These are phyloP conservation scores for Gadus macrocephalus DNA, from an alignment of 2,113 vertebrate species.

Conservation along the genomic window DNA sequence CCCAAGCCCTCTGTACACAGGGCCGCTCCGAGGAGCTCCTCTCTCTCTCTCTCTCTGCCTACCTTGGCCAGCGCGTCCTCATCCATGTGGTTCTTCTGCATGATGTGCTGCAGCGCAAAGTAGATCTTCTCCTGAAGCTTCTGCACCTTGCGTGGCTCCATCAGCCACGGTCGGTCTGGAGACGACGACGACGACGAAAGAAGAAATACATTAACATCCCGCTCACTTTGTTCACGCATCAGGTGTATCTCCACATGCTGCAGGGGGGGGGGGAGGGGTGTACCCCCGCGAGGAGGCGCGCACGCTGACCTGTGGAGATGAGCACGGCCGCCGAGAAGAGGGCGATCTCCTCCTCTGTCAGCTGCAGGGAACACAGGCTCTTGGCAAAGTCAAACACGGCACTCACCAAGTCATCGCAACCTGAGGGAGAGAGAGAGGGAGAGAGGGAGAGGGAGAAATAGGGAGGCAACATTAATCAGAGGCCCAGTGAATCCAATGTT, in stretches of 20 bases:
- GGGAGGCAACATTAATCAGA: no score
- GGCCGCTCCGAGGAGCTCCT: no score
- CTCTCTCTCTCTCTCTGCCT: conserved; percentile 29
- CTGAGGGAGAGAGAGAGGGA: conserved; percentile 53
- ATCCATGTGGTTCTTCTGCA: conserved; percentile 99
- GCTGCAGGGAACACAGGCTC: conserved; percentile 94
- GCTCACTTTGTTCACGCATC: background rate
- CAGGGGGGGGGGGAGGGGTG: background rate
- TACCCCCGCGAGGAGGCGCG: no score
- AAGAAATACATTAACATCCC: background rate
- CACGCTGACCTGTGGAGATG: conserved; percentile 90
- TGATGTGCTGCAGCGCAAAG: conserved; percentile 98
- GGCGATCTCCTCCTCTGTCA: conserved; percentile 97
- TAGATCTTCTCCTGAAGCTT: conserved; percentile 99
- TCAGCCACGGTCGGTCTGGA: conserved; percentile 95
- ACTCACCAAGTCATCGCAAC: conserved; percentile 95
- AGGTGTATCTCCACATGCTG: background rate
- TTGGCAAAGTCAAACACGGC: conserved; percentile 98
- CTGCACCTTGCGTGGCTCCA: conserved; percentile 97
- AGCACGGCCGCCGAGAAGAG: conserved; percentile 97
- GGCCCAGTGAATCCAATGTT: no score
- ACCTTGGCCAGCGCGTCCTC: conserved; percentile 96
- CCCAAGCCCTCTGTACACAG: no score
- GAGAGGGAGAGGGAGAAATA: conserved; percentile 7
- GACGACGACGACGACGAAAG: background rate